Base-by-base conservation (phyloP, 2,888 invertebrate species). In the Lymantria monacha region DNA sequence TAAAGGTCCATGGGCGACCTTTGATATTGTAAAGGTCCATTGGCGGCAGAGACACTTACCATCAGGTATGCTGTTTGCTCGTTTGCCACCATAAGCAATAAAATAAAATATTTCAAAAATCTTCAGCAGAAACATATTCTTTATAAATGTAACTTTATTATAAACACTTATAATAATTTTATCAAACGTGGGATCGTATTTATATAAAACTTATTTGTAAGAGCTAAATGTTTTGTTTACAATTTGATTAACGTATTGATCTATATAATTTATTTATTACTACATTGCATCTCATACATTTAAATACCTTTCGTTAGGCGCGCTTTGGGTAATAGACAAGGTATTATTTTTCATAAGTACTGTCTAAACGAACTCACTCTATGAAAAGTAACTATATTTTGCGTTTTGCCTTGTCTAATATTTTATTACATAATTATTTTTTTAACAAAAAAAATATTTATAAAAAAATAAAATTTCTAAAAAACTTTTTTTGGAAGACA, bases 221-320 rank as follows among this genome's bases (percentile, higher is more conserved):
- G 49, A 68, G 44, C 54, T 68, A 64, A 47, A 58, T 36, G 13
- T 48, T 47, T 57, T 33, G 15, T 55, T 59, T 68, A 22, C 5
- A 22, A 22, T 22, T 22, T 62, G 65, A 60, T 54, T 66, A 66
- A 57, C 55, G 62, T 57, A 64, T 55, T 64, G 53, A 61, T 52
- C 47, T 53, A 22, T 22, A 22, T 52, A 57, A 53, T 58, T 66
- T 66, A 65, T 50, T 68, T 68, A 66, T 14, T 30, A 64, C 59
- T 65, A 61, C 40, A 13, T 55, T 51, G 42, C 51, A 47, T 63
- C 44, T 49, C 48, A 30, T 55, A 61, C 15, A 55, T 30, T 42
- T 66, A 63, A 60, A 64, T 66, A 63, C 55, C 63, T 54, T 48
- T 58, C 44, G 45, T 51, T 58, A 66, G 67, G 55, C 68, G 67